Base-by-base conservation (phyloP, 2,113 vertebrate species). In the Siniperca chuatsi region DNA sequence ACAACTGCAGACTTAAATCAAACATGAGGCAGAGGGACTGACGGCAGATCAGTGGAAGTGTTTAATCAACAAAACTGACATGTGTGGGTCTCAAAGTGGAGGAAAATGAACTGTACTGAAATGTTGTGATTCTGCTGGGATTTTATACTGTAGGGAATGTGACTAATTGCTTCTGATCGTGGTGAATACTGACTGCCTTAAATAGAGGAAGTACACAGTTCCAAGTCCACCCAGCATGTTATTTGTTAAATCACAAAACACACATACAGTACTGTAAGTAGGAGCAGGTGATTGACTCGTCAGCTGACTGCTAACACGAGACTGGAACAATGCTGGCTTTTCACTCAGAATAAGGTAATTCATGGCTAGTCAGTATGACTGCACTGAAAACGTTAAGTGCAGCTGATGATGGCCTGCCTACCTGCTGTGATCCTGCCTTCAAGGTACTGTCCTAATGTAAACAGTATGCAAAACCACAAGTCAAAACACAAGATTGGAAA, bases 121-220 rank as follows among this genome's bases (percentile, higher is more conserved):
- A 18, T 68, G 46, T 29, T 50, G 61, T 4, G 78, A 61, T 61
- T 75, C 78, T 65, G 64, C 60, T 4, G 68, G 58, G 76, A 70
- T 15, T 52, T 58, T 7, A 44, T 21, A n/a, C 83, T 35, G 58
- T 18, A 25, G 58, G 67, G 58, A 46, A 70, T 33, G 82, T 62
- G 72, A 86, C 85, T 84, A 78, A 86, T 62, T 72, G 61, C 64
- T 65, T 29, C 80, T 64, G 79, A 90, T 71, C 46, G 13, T 21
- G 72, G 64, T 67, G 85, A 83, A 86, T 81, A 85, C 75, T 25
- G 85, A 79, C 52, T 21, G 79, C 71, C 50, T 46, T 64, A 65
- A 74, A 79, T 16, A 13, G 20, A 83, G 71, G 85, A 81, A 25
- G 61, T 62, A 74, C 69, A 86, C 13, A 3, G 29, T 48, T 72